Conservation (phyloP, 2,888 invertebrate species). For the Ophion ellenae region DNA sequence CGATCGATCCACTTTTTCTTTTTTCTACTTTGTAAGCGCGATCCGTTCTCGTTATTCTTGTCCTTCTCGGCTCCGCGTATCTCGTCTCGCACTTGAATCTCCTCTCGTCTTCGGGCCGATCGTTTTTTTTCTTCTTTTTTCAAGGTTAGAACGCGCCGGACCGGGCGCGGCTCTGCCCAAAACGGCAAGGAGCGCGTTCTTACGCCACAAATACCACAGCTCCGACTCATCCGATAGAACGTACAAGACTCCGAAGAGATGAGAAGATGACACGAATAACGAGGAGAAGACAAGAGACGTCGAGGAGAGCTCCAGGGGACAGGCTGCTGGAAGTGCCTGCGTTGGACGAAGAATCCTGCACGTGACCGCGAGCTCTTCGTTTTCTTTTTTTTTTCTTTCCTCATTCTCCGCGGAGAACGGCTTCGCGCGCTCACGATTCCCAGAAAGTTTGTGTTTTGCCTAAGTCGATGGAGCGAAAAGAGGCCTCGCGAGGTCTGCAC, state of each 20-base stretch:
- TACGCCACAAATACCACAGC: neutral
- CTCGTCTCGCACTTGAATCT: neutral
- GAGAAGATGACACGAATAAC: constrained; percentile 27
- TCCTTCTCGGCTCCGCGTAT: no score
- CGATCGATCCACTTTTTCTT: no score
- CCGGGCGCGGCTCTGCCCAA: constrained; percentile 28
- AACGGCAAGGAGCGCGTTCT: constrained; percentile 48
- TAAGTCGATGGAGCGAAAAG: constrained; percentile 64
- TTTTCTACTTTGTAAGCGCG: no score
- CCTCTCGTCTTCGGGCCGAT: neutral
- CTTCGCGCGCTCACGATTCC: constrained; percentile 43
- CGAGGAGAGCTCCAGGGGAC: no score
- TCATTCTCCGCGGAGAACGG: constrained; percentile 15
- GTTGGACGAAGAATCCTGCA: constrained; percentile 48
- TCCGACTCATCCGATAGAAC: no score
- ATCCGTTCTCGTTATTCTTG: no score
- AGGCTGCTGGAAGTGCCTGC: neutral
- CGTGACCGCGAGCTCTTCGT: constrained; percentile 37
- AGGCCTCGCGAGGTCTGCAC: constrained; percentile 14
- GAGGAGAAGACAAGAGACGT: constrained; percentile 27
- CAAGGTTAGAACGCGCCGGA: constrained; percentile 26
- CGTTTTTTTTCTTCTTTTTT: constrained; percentile 17
- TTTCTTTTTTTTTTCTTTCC: neutral
- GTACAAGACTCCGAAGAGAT: neutral
- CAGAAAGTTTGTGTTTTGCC: constrained; percentile 65